Evolutionary conservation across 2,797 vertebrate species (phyloP).

Genomic region (Bradypodion ventrale): DNA sequence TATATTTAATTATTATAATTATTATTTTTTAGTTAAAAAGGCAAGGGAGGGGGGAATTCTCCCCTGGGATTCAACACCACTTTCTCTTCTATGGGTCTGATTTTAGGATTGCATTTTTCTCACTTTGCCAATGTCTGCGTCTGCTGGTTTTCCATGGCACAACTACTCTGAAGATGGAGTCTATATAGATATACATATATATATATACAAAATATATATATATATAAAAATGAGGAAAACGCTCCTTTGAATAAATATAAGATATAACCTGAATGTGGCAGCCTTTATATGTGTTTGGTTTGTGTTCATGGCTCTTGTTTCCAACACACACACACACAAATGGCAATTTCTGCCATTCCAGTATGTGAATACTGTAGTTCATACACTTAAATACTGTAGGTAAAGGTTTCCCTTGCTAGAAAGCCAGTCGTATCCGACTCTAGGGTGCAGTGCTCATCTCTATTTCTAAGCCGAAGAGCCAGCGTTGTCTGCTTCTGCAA

Average conservation of each 20-base stretch:
- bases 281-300: too few species aligned
- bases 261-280: constrained; percentile 10
- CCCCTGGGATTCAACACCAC: neutral
- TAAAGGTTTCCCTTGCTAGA: too few species aligned
- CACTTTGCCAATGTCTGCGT: neutral
- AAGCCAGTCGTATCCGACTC: too few species aligned
- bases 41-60: too few species aligned
- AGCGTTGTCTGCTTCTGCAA: too few species aligned
- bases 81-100: neutral
- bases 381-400: too few species aligned
- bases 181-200: constrained; percentile 6
- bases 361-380: neutral
- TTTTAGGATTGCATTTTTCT: constrained; percentile 1
- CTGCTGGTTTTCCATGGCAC: neutral
- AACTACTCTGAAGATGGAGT: neutral
- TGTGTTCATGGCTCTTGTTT: neutral
- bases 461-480: too few species aligned
- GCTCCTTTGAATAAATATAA: constrained; percentile 34
- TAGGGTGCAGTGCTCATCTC: too few species aligned
- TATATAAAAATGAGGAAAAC: neutral
- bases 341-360: neutral
- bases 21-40: neutral
- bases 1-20: neutral
- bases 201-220: constrained; percentile 25
- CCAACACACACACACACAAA: too few species aligned